phyloP scores from a whole-genome alignment of 2,797 vertebrate species.

The Esox lucius region DNA sequence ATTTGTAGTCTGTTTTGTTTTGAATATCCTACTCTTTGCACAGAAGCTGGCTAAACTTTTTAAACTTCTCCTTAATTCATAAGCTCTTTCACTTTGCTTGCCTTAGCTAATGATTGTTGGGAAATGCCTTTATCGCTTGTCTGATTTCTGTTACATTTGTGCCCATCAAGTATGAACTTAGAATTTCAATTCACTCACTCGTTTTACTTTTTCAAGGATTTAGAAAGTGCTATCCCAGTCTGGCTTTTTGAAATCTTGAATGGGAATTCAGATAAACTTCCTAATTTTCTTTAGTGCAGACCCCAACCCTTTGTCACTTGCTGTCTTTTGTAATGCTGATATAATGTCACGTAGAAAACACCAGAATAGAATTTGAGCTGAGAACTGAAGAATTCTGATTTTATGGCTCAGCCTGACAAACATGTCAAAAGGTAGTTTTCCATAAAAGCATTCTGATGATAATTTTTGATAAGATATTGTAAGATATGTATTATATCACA shows the following conservation, averaged over 20 bases:
- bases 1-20: background rate
- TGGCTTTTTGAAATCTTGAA: background rate
- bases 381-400: background rate
- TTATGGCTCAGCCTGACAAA: conserved; percentile 16
- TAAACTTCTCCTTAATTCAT: background rate
- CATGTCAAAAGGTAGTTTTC: conserved; percentile 27
- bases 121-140: conserved; percentile 7
- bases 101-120: conserved; percentile 9
- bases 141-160: conserved; percentile 1
- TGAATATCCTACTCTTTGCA: background rate
- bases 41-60: background rate
- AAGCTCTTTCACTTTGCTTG: conserved; percentile 7
- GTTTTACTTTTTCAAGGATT: background rate
- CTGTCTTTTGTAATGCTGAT: conserved; percentile 16
- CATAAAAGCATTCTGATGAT: conserved; percentile 27
- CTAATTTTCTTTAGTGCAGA: background rate
- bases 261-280: background rate
- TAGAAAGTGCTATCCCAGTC: background rate
- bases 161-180: background rate
- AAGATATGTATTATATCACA: conserved; percentile 41
- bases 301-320: background rate
- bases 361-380: background rate
- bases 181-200: background rate
- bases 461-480: conserved; percentile 50
- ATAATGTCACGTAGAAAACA: background rate